Evolutionary conservation across 2,888 invertebrate species (phyloP).

Genomic region (Drosophila cognata): DNA sequence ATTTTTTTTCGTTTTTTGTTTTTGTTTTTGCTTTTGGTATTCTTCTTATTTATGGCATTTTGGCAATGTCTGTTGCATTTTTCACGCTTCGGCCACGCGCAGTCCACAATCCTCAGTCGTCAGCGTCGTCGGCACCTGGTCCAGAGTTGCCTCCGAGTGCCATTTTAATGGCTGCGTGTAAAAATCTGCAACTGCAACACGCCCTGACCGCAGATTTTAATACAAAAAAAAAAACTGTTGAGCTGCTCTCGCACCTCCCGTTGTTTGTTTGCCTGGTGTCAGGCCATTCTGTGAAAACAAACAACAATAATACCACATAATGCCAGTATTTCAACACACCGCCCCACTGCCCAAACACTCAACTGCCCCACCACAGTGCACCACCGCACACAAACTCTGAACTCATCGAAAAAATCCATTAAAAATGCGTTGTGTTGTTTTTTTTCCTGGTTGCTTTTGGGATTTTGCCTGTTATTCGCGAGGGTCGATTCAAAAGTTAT

Average conservation of each 20-base stretch:
- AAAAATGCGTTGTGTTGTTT: constrained; percentile 69
- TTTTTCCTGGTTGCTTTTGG: constrained; percentile 36
- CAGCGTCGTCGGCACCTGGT: constrained; percentile 56
- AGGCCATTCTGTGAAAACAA: constrained; percentile 72
- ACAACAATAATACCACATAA: constrained; percentile 77
- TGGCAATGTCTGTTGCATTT: constrained; percentile 69
- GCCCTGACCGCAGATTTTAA: constrained; percentile 78
- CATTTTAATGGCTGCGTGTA: constrained; percentile 58
- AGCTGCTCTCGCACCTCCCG: constrained; percentile 23
- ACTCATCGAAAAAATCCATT: constrained; percentile 71
- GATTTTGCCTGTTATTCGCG: constrained; percentile 27
- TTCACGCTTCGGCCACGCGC: constrained; percentile 76
- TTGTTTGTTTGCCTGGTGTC: constrained; percentile 65
- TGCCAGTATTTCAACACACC: constrained; percentile 34
- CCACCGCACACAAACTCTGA: constrained; percentile 16
- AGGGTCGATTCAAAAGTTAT: constrained; percentile 30
- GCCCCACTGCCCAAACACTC: constrained; percentile 2
- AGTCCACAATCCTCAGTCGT: constrained; percentile 33
- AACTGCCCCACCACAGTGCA: constrained; percentile 1
- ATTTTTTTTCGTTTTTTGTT: constrained; percentile 43
- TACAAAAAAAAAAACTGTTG: constrained; percentile 65
- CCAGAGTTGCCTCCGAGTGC: constrained; percentile 55
- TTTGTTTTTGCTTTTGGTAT: constrained; percentile 14
- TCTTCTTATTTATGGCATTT: constrained; percentile 64
- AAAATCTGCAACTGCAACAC: constrained; percentile 67